phyloP scores from a whole-genome alignment of 2,888 invertebrate genomes.

The Eupithecia inturbata region DNA sequence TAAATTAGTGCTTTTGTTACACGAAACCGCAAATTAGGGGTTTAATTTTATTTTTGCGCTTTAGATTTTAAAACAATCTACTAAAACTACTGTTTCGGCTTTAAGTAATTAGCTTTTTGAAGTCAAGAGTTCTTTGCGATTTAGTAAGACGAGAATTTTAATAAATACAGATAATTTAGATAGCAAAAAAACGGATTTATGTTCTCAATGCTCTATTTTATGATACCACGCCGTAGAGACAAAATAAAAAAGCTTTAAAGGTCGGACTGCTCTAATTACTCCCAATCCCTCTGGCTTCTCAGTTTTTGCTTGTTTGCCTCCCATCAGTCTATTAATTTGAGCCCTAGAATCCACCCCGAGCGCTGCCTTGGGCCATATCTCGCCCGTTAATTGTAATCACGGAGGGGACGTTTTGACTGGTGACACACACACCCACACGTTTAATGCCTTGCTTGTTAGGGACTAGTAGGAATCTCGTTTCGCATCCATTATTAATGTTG shows the following conservation, averaged over 20 bases:
- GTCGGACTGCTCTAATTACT: constrained; percentile 4
- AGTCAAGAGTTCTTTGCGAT: not conserved
- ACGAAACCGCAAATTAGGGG: not conserved
- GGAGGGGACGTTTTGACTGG: constrained; percentile 26
- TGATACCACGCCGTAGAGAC: not conserved
- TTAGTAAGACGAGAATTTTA: not conserved
- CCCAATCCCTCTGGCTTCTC: not conserved
- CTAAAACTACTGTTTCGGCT: not conserved
- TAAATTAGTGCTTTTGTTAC: constrained; percentile 22
- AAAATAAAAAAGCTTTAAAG: not conserved
- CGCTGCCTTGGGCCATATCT: constrained; percentile 23
- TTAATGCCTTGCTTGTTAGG: constrained; percentile 24
- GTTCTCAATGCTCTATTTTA: not conserved
- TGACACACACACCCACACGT: constrained; percentile 22
- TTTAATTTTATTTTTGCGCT: constrained; percentile 1
- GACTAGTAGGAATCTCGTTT: constrained; percentile 15
- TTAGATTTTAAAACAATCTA: not conserved
- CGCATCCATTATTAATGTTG: constrained; percentile 12
- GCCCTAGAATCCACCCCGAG: constrained; percentile 16
- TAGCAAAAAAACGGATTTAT: not conserved
- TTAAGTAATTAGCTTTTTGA: not conserved
- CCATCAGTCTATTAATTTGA: constrained; percentile 14
- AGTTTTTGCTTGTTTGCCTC: constrained; percentile 15
- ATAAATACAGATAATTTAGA: too few species aligned
- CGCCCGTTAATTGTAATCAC: constrained; percentile 33